Base-by-base conservation (phyloP, 2,113 vertebrate genomes). In the Leuciscus idus region DNA sequence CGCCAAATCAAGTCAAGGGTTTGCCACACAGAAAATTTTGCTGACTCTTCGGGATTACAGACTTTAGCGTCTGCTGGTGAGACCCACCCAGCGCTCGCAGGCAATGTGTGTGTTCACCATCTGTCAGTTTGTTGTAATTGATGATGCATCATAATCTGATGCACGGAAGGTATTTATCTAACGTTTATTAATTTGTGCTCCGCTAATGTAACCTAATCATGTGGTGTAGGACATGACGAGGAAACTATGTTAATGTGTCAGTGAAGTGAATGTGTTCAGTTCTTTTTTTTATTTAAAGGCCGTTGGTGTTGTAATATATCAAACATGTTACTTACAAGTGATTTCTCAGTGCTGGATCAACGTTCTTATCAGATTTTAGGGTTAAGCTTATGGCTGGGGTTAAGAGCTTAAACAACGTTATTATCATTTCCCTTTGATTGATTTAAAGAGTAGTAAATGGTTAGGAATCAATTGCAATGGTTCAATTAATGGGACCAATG, bases 111-210 rank as follows among this genome's bases (percentile, higher is more conserved):
- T 75, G 84, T 92, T 89, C 87, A 87, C 92, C 92, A 92, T 94
- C 93, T 94, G 93, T 90, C 91, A 88, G 86, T 87, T 85, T 86
- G 48, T 86, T 91, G 88, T 93, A 93, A 93, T 93, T 93, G 91
- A 94, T 93, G 93, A 90, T 87, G 90, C 87, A 76, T 75, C 33
- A 62, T 87, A 57, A 68, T 90, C 78, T 85, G 85, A 82, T 84
- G 84, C 75, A 55, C 61, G 23, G 74, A 80, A 72, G 75, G 84
- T 75, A 70, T 76, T 85, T 66, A 83, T 33, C 43, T 82, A 9
- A 36, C 50, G 80, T 66, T 70, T 81, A 26, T 85, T 73, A 30
- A 72, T 83, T 83, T 74, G n/a, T 33, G 28, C 59, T 64, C 73
- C 46, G 66, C 39, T 64, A 87, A 36, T 82, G 52, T 87, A 86